These are phyloP conservation scores for Oenanthe melanoleuca DNA, from an alignment of 2,113 vertebrate species.

Conservation along the genomic window DNA sequence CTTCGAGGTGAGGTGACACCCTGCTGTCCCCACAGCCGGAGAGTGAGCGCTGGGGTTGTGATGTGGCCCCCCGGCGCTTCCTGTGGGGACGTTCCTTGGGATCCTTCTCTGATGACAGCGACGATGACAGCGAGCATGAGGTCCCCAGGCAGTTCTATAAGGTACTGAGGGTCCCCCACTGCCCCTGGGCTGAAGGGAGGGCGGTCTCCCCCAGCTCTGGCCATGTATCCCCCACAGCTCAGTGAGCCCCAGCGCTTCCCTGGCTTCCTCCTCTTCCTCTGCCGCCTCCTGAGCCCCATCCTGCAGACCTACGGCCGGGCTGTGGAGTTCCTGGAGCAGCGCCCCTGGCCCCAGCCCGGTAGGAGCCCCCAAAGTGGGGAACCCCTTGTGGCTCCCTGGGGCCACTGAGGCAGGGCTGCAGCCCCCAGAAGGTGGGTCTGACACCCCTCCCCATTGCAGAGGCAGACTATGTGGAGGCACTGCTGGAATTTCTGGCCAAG, in stretches of 20 bases:
- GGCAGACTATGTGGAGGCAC: neutral
- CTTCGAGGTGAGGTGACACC: rapidly evolving
- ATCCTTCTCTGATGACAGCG: conserved; percentile 77
- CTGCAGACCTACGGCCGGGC: conserved; percentile 79
- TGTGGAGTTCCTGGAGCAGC: conserved; percentile 62
- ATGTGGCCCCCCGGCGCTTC: conserved; percentile 68
- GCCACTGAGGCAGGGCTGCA: neutral
- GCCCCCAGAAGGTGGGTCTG: neutral
- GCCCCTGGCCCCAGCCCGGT: neutral
- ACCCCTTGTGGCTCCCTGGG: neutral
- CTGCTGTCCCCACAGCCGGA: neutral
- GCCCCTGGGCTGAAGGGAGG: rapidly evolving
- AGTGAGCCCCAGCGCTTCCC: conserved; percentile 79
- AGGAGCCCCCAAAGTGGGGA: neutral
- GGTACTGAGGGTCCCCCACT: conserved; percentile 48
- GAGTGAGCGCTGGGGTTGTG: conserved; percentile 64
- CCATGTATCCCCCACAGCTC: conserved; percentile 69
- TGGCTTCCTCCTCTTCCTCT: conserved; percentile 87
- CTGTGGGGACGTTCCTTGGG: neutral
- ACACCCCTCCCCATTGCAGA: neutral
- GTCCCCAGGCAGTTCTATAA: conserved; percentile 77
- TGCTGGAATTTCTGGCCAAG: conserved; percentile 78
- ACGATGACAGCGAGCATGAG: conserved; percentile 78
- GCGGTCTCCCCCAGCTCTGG: rapidly evolving
- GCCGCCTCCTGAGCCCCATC: conserved; percentile 82